phyloP scores from a whole-genome alignment of 2,888 invertebrate genomes.

The Caenorhabditis japonica region DNA sequence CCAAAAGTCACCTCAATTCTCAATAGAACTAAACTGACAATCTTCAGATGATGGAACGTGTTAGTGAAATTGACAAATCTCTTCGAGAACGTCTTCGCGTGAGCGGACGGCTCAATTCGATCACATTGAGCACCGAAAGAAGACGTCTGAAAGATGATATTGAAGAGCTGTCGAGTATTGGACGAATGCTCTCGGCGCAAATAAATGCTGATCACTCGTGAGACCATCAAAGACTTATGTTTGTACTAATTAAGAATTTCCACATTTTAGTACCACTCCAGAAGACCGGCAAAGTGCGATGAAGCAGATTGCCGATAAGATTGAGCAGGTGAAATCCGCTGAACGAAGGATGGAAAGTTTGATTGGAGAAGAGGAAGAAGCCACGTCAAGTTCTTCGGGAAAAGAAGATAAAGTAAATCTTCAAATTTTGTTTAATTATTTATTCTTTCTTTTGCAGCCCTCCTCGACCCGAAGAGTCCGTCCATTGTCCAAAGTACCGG shows the following conservation, averaged over 20 bases:
- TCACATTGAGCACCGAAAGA: constrained; percentile 47
- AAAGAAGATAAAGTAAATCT: constrained; percentile 23
- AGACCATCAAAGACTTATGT: constrained; percentile 1
- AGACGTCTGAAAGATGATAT: constrained; percentile 54
- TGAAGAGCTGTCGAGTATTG: constrained; percentile 60
- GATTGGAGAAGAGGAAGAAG: constrained; percentile 43
- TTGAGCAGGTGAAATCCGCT: constrained; percentile 50
- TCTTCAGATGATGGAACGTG: constrained; percentile 55
- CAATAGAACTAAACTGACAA: not conserved
- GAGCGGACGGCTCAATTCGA: constrained; percentile 32
- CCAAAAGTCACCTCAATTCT: too few relatives aligned
- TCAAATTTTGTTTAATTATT: too few relatives aligned
- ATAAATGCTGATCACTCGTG: constrained; percentile 61
- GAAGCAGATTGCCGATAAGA: constrained; percentile 53
- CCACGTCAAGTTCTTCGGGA: constrained; percentile 20
- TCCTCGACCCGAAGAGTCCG: constrained; percentile 36
- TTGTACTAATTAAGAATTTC: too few relatives aligned
- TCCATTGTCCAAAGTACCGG: constrained; percentile 42
- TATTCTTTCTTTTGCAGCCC: constrained; percentile 6
- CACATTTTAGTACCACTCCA: constrained; percentile 41
- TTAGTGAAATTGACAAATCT: constrained; percentile 52
- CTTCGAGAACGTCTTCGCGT: constrained; percentile 46
- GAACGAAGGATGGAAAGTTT: constrained; percentile 58
- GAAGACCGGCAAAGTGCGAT: constrained; percentile 55
- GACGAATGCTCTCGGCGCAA: constrained; percentile 57